Base-by-base conservation (phyloP, 2,113 vertebrate species). In the Otolemur garnettii region DNA sequence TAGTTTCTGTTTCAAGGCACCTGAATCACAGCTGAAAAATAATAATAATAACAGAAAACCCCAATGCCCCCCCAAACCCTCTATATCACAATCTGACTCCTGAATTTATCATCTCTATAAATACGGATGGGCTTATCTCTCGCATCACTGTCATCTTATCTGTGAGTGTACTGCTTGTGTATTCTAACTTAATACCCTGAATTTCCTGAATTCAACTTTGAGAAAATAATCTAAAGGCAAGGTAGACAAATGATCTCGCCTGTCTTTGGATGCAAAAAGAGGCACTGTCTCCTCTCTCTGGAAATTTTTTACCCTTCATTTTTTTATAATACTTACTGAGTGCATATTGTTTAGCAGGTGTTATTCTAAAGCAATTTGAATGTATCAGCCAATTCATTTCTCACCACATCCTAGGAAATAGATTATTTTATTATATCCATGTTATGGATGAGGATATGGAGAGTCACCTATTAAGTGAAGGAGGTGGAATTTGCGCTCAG, bases 161-260 rank as follows among this genome's bases (percentile, higher is more conserved):
- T 21, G 17, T 83, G 50, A 79, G 30, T 30, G 4, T n/a, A 62
- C 38, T 74, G 38, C 42, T 69, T 77, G 18, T 66, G 50, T 15
- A 28, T 13, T 74, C 53, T 60, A 38, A 82, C 57, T 60, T 69
- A 90, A 88, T 17, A 92, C 9, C 13, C 11, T 8, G 59, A 95
- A 87, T n/a, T 84, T 50, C 26, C 53, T 64, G 30, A 18, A 87
- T 55, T 95, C 35, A 86, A 82, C 81, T 95, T 60, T 80, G 38
- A 84, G 69, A 64, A 84, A 90, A 69, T 72, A 74, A 74, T 74
- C 13, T 83, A 45, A 59, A 96, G 69, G 78, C 4, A 92, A 45
- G 28, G 28, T 90, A 33, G 17, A 28, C 17, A 75, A 87, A 62
- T 18, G 1, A 17, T 69, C 17, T 60, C 60, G 72, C 6, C 11